Evolutionary conservation across 2,888 invertebrate species (phyloP), one percentile per base, ranked within the genome.

Genomic region (Pomacea canaliculata): DNA sequence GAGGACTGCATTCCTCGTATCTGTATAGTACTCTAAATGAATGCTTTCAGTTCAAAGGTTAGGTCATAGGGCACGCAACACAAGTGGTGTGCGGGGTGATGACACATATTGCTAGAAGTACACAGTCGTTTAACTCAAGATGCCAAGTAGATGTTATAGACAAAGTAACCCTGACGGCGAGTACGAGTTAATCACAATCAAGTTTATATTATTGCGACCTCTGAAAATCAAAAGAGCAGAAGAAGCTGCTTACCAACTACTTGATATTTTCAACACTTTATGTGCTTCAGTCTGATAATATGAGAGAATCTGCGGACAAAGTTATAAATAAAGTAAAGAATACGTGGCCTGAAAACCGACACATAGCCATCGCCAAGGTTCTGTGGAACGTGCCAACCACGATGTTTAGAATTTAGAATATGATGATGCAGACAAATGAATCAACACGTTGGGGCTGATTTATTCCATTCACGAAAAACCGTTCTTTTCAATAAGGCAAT

Each of bases 391-490:
- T 60, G 60, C 60, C 23, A 23, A 0, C 4, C 60, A 60, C 3
- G 60, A 60, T 60, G 7, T 60, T 60, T 4, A 60, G 60, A 60
- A 60, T 60, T 60, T 4, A 60, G 60, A 60, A 60, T 60, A 60
- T 60, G 60, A 60, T 60, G 60, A 60, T 60, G 60, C 60, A 60
- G n/a, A 60, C 60, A 60, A 60, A 60, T 60, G 60, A 60, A 60
- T 60, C 60, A 60, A 60, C 60, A 60, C n/a, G 4, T 60, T 60
- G 2, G 60, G 60, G 4, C 60, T 7, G 60, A 60, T 60, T 60
- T 60, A 60, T 60, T 60, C 60, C 2, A 60, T 60, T 60, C 60
- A 60, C 7, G 60, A 60, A 60, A 60, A 60, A 60, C 60, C 37
- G 37, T 37, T 37, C 37, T 37, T 37, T 37, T 37, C 5, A 37